Percentiles rank a stretch among this genome's conserved stretches.
Evolutionary conservation across 2,797 vertebrate genomes (phyloP).

Genomic region (Sebastes goodei): DNA sequence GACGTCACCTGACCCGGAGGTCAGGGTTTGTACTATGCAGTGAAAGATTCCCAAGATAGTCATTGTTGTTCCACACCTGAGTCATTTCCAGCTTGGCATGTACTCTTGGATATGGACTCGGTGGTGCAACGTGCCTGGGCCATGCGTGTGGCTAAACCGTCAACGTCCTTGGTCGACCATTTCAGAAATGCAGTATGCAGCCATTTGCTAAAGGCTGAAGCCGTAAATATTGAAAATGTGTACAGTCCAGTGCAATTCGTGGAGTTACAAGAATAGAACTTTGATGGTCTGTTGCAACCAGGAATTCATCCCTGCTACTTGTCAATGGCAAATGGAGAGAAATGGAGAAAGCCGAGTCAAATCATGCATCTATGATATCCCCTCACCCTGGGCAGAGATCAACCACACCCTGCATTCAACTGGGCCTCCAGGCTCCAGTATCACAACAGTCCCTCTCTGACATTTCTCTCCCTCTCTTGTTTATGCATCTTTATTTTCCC

Average conservation of each 20-base stretch:
- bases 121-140: neutral
- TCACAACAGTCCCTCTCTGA: conserved; percentile 66
- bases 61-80: conserved; percentile 28
- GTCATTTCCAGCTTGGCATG: neutral
- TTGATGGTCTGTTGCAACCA: conserved; percentile 70
- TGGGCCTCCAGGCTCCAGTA: conserved; percentile 47
- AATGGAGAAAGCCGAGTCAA: conserved; percentile 26
- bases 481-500: conserved; percentile 62
- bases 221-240: neutral
- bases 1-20: neutral
- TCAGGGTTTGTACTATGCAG: neutral
- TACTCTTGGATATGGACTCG: neutral
- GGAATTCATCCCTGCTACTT: conserved; percentile 53
- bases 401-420: conserved; percentile 72
- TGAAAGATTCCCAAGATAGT: conserved; percentile 16
- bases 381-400: conserved; percentile 47
- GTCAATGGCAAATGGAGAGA: conserved; percentile 21
- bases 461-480: conserved; percentile 53
- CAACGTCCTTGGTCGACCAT: neutral
- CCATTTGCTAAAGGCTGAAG: neutral
- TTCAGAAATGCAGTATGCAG: neutral
- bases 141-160: neutral
- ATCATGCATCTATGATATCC: conserved; percentile 50
- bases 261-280: conserved; percentile 33
- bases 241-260: conserved; percentile 3